phyloP scores from a whole-genome alignment of 2,797 vertebrate genomes.

The Pachyuromys duprasi region DNA sequence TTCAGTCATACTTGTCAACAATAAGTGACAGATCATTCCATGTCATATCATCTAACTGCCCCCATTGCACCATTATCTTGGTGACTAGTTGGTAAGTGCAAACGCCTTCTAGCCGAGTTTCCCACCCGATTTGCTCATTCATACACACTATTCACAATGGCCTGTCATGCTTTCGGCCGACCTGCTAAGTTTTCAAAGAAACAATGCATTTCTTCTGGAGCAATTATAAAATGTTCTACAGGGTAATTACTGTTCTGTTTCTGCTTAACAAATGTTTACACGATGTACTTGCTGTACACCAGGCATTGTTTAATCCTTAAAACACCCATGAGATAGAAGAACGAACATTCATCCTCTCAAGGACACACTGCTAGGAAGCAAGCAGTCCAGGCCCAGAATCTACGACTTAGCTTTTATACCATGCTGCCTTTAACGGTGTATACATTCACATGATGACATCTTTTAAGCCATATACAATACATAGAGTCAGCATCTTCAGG shows the following conservation, averaged over 20 bases:
- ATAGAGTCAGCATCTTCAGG: not conserved
- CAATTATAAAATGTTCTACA: constrained; percentile 13
- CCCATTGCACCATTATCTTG: too few relatives aligned
- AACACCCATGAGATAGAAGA: not conserved
- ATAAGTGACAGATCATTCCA: not conserved
- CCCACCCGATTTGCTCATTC: not conserved
- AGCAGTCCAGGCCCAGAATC: not conserved
- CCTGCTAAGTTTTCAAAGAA: not conserved
- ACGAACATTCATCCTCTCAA: not conserved
- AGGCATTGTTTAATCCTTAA: not conserved
- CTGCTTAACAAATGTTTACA: not conserved
- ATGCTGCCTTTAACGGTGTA: accelerated
- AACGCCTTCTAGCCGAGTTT: not conserved
- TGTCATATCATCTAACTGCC: accelerated
- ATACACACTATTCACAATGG: not conserved
- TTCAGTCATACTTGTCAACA: not conserved
- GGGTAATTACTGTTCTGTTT: not conserved
- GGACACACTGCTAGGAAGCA: not conserved
- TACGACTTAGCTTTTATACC: not conserved
- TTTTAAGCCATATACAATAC: not conserved
- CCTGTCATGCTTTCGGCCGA: not conserved
- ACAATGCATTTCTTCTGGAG: not conserved
- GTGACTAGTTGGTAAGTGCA: not conserved
- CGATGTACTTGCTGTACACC: not conserved
- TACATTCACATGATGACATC: not conserved